phyloP scores from a whole-genome alignment of 2,888 invertebrate genomes.

The Asteroscopus sphinx region DNA sequence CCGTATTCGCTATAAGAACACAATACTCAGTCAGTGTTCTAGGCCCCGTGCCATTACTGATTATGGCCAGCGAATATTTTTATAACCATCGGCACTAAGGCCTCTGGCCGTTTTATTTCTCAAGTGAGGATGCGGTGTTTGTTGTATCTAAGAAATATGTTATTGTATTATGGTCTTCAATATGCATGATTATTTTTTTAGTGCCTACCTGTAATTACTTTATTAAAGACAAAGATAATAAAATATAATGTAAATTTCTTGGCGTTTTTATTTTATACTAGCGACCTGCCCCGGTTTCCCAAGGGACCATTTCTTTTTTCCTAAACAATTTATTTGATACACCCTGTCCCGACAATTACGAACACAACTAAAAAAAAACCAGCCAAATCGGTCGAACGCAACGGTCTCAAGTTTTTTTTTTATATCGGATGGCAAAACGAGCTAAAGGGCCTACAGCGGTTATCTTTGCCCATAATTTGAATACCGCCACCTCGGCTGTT shows the following conservation, averaged over 20 bases:
- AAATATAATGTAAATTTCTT: constrained; percentile 86
- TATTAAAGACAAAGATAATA: constrained; percentile 90
- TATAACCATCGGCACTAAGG: constrained; percentile 54
- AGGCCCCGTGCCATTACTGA: constrained; percentile 59
- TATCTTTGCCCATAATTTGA: too few species aligned
- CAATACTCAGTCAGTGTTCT: constrained; percentile 63
- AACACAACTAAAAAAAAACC: too few species aligned
- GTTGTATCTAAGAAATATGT: constrained; percentile 87
- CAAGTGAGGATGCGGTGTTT: constrained; percentile 74
- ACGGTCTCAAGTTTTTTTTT: too few species aligned
- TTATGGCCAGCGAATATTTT: constrained; percentile 41
- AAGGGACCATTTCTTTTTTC: too few species aligned
- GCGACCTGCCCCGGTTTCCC: too few species aligned
- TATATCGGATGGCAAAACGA: too few species aligned
- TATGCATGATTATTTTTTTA: constrained; percentile 90
- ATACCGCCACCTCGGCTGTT: too few species aligned
- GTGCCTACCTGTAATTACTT: constrained; percentile 90
- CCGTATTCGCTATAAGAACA: constrained; percentile 48
- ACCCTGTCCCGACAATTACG: too few species aligned
- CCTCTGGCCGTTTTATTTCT: constrained; percentile 57
- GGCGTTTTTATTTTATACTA: constrained; percentile 62
- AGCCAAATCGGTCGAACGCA: too few species aligned
- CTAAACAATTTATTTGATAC: too few species aligned
- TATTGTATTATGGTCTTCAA: constrained; percentile 88
- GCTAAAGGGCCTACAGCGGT: too few species aligned